Evolutionary conservation across 2,797 vertebrate species (phyloP), one percentile per base, ranked within the genome.

Genomic region (Catamblyrhynchus diadema): DNA sequence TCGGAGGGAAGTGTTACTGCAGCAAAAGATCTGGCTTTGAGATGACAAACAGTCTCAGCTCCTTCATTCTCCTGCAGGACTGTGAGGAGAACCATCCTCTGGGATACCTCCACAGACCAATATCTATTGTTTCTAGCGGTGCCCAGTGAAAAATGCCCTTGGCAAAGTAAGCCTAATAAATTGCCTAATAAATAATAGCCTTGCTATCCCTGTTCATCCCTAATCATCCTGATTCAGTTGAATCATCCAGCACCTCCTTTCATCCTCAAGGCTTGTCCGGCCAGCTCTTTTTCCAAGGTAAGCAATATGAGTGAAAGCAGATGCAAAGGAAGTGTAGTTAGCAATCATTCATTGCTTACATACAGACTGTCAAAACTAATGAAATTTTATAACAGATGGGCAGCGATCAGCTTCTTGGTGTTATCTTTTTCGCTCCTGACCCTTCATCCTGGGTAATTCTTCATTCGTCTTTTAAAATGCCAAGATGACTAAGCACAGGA

Each of bases 401-500:
- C 95, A 96, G 88, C 7, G 2, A 97, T 97, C 95, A 95, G 94
- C 92, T 97, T 93, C 96, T 96, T 91, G 48, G 71, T 79, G 86
- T 97, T 98, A 94, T 98, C 97, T 97, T 97, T 95, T 92, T 97
- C 5, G 8, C 90, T 97, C 70, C 93, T 97, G 93, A 93, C 93
- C 97, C 28, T 14, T 45, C 86, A 81, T 91, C 72, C 59, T 8
- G 18, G 81, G 88, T 88, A 94, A 97, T 98, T 97, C 97, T 98
- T 98, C 97, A 98, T 94, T 91, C 45, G 6, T 95, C 94, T 97
- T 97, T 94, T 95, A 98, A 98, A 96, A 97, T 96, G 98, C 97
- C 98, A 98, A 96, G 97, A 98, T 98, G 98, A 98, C 97, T 97
- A 97, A 99, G 97, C 94, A 20, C 96, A 96, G 97, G 94, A 97